phyloP scores from a whole-genome alignment of 2,888 invertebrate genomes.

The Smittia sp. region DNA sequence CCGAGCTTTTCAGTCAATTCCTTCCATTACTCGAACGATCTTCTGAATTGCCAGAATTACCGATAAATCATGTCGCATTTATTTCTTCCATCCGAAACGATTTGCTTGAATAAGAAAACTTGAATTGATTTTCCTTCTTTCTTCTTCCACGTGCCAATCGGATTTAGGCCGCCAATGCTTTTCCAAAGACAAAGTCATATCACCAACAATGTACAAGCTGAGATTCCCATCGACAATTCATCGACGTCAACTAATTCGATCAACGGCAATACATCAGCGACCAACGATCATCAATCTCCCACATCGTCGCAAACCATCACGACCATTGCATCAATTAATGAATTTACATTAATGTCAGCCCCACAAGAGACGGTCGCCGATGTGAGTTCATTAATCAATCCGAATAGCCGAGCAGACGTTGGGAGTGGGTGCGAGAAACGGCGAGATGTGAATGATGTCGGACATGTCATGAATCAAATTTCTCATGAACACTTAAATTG shows the following conservation, averaged over 20 bases:
- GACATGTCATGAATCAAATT: constrained; percentile 4
- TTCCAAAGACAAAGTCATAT: constrained; percentile 33
- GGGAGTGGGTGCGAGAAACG: background rate
- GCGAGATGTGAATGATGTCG: background rate
- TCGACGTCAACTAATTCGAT: constrained; percentile 13
- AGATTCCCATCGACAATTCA: constrained; percentile 15
- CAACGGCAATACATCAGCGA: background rate
- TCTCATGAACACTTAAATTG: constrained; percentile 3
- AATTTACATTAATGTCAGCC: background rate
- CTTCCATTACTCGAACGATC: too few species aligned
- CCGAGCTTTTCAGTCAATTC: too few species aligned
- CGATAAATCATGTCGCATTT: too few species aligned
- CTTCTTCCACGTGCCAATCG: background rate
- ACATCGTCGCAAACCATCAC: constrained; percentile 37
- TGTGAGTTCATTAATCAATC: constrained; percentile 32
- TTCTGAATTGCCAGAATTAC: too few species aligned
- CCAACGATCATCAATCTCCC: constrained; percentile 28
- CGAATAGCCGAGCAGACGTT: background rate
- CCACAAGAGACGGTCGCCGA: background rate
- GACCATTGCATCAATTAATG: constrained; percentile 38
- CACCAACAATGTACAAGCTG: constrained; percentile 24
- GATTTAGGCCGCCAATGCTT: constrained; percentile 11
- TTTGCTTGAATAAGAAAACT: background rate
- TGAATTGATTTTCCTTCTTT: background rate
- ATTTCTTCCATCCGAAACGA: background rate